Conservation (phyloP, 2,113 vertebrate species). For the Egretta garzetta region DNA sequence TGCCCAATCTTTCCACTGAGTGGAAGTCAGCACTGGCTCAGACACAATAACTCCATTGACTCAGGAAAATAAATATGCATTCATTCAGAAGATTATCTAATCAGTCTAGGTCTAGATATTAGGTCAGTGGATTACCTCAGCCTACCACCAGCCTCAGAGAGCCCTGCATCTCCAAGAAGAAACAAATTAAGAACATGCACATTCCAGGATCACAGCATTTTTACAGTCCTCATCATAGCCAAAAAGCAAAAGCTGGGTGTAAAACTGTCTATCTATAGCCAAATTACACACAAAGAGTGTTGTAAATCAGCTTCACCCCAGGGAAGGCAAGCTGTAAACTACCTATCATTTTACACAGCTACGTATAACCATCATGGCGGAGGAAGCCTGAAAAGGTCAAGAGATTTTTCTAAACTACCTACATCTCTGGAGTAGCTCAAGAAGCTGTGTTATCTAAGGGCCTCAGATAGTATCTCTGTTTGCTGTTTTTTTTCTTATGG, state of each 20-base stretch:
- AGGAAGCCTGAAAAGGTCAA: slow-evolving; percentile 59
- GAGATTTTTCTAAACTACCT: slow-evolving; percentile 53
- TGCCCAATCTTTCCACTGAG: neutral
- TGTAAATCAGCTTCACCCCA: slow-evolving; percentile 51
- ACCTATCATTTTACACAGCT: slow-evolving; percentile 36
- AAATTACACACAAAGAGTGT: slow-evolving; percentile 1
- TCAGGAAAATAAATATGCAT: slow-evolving; percentile 30
- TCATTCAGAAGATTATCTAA: slow-evolving; percentile 51
- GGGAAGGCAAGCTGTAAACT: slow-evolving; percentile 45
- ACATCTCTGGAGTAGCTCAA: slow-evolving; percentile 13
- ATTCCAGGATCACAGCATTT: slow-evolving; percentile 27
- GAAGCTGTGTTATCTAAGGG: neutral
- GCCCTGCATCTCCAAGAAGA: neutral
- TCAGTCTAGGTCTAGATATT: slow-evolving; percentile 30
- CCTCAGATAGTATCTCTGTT: neutral
- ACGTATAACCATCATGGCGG: neutral
- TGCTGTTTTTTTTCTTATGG: neutral
- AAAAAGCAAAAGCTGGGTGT: slow-evolving; percentile 32
- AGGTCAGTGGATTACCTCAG: slow-evolving; percentile 24
- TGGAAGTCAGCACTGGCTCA: neutral
- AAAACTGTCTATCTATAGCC: slow-evolving; percentile 24
- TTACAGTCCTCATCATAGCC: neutral
- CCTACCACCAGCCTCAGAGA: neutral
- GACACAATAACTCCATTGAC: slow-evolving; percentile 10
- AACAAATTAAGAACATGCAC: neutral